These are phyloP conservation scores for Aptenodytes patagonicus DNA, from an alignment of 2,113 vertebrate species.

Conservation along the genomic window DNA sequence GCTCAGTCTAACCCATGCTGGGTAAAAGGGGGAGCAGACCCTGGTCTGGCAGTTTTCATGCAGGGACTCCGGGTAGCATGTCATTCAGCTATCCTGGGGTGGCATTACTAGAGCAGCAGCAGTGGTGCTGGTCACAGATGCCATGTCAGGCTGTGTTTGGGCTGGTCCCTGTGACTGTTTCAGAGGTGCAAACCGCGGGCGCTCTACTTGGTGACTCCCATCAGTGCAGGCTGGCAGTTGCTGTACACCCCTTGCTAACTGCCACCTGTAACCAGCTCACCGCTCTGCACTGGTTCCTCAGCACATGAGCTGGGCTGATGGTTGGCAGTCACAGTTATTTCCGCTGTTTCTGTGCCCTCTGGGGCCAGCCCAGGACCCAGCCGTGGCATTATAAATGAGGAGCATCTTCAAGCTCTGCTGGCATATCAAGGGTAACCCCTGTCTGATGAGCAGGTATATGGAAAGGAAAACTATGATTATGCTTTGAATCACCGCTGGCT, in stretches of 20 bases:
- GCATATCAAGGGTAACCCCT: background rate
- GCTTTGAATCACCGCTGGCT: background rate
- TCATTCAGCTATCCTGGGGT: background rate
- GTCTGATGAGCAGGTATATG: background rate
- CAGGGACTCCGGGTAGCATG: background rate
- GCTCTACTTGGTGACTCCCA: background rate
- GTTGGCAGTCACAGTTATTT: background rate
- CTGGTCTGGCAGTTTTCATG: background rate
- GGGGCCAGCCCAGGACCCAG: background rate
- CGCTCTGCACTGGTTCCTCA: background rate
- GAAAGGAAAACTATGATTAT: background rate
- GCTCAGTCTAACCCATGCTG: background rate
- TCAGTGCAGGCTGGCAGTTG: background rate
- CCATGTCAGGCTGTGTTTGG: fast-evolving
- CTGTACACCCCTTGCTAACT: background rate
- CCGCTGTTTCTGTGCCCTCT: background rate
- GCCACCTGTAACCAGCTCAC: background rate
- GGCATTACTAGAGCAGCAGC: background rate
- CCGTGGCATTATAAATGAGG: background rate
- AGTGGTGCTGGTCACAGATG: background rate
- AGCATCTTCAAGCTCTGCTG: background rate
- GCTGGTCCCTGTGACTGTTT: background rate
- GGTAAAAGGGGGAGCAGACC: background rate
- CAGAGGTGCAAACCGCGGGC: fast-evolving
- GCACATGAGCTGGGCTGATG: background rate